Base-by-base conservation (phyloP, 2,113 vertebrate genomes). In the Polypterus bichir region DNA sequence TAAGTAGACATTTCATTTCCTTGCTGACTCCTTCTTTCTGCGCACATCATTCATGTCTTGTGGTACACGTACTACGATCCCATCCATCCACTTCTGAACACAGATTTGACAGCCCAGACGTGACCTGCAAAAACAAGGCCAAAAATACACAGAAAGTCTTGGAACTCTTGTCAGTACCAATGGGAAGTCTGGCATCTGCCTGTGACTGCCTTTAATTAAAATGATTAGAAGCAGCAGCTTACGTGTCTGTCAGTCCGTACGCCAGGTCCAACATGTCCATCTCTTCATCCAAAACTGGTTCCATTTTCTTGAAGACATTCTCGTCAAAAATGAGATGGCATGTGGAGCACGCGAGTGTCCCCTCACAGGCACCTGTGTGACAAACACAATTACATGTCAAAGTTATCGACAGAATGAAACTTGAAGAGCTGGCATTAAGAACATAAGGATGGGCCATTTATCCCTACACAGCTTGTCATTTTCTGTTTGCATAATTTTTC, bases 251-350 rank as follows among this genome's bases (percentile, higher is more conserved):
- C 60, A 87, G 75, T 5, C 85, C 86, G 0, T 82, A 88, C 0
- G 86, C 84, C 68, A 89, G 69, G 66, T 87, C 84, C 64, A 90
- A 66, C 82, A 89, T 86, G 66, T 88, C 84, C 68, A 87, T 59
- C 66, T 89, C 87, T 46, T 89, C 86, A 6, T 87, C 81, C 1
- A 73, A 73, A 61, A 79, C 46, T 4, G 77, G 60, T 53, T 46
- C 73, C 68, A 89, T 65, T 65, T 79, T 76, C 48, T 79, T 73
- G 65, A 79, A 88, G 47, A 70, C 5, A 0, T 74, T 67, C 51
- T 79, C 72, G 44, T 88, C 83, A 49, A 89, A 86, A 70, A 89
- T 81, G 47, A 90, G 73, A 65, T 87, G 86, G n/a, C 83, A 90
- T 1, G 88, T 89, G 49, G 86, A 89, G 54, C 86, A 88, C 1